Evolutionary conservation across 2,113 vertebrate genomes (phyloP), one percentile per base, ranked within the genome.

Genomic region (Oncorhynchus clarkii): DNA sequence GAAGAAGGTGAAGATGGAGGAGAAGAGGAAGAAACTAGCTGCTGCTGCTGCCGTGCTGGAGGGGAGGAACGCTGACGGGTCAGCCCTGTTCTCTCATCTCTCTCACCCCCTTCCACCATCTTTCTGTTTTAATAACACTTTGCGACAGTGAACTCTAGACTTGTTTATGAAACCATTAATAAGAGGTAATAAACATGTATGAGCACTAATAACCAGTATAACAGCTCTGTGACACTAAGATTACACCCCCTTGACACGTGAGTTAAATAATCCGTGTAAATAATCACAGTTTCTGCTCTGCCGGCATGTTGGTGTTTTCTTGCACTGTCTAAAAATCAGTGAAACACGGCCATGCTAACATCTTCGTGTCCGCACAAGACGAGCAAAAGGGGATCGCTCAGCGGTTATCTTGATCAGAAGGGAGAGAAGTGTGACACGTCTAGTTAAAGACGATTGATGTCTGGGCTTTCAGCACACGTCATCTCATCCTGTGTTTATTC

Each of bases 41-140:
- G 93, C 95, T 45, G 85, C 95, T 18, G 95, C 95, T 34, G 90
- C 94, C 68, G 86, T 96, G 74, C 87, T 99, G 85, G 84, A 90
- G 75, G 93, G 93, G 78, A 96, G 89, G 88, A 95, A 99, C 8
- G 96, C 96, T 4, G 98, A 99, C 75, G 97, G 97, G 97, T 99
- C 48, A 86, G 94, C 93, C 93, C 67, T 75, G 67, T 0, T 69
- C 68, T 49, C 34, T 22, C 1, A 48, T 31, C 26, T 77, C n/a
- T 74, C 14, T 59, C 68, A n/a, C 13, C 29, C 16, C 31, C n/a
- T 45, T 6, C n/a, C 31, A 0, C 34, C 59, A 62, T 8, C 18
- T 18, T 54, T 14, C 1, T 54, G 51, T 54, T 54, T 14, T 54
- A 18, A 18, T 54, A 16, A 54, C 39, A 45, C 39, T 45, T 9